Evolutionary conservation across 2,113 vertebrate genomes (phyloP).

Genomic region (Dromiciops gliroides): DNA sequence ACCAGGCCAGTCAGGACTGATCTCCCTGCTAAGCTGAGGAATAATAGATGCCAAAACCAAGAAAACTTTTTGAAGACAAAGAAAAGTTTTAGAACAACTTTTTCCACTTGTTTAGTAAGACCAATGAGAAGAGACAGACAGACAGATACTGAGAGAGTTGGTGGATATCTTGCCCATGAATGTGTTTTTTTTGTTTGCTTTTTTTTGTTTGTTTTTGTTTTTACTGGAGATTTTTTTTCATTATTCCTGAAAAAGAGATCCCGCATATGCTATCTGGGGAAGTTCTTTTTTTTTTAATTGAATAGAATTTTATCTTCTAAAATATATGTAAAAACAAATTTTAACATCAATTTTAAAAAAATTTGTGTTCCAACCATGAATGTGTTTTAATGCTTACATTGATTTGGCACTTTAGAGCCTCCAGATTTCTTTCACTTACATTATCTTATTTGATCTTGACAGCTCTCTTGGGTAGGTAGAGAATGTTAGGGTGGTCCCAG

Average conservation of each 20-base stretch:
- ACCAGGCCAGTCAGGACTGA: conserved; percentile 27
- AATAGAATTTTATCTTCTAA: too few species aligned
- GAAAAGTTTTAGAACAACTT: conserved; percentile 31
- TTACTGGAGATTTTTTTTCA: too few species aligned
- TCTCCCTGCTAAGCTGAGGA: conserved; percentile 20
- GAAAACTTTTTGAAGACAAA: conserved; percentile 44
- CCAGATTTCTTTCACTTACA: background rate
- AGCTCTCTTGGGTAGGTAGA: background rate
- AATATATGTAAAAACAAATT: too few species aligned
- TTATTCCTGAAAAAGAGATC: too few species aligned
- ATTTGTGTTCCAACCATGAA: too few species aligned
- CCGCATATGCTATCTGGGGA: too few species aligned
- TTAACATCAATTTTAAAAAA: too few species aligned
- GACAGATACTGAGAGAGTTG: background rate
- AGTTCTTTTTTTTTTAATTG: too few species aligned
- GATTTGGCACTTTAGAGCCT: conserved; percentile 31
- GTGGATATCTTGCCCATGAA: background rate
- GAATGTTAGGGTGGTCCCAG: background rate
- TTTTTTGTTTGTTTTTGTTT: too few species aligned
- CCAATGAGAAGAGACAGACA: conserved; percentile 41
- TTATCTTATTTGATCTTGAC: background rate
- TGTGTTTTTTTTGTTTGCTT: too few species aligned
- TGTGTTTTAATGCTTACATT: background rate
- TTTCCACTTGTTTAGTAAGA: conserved; percentile 42
- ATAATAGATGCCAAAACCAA: conserved; percentile 17